Evolutionary conservation across 2,888 invertebrate genomes (phyloP), one percentile per base, ranked within the genome.

Genomic region (Sacculina carcini): DNA sequence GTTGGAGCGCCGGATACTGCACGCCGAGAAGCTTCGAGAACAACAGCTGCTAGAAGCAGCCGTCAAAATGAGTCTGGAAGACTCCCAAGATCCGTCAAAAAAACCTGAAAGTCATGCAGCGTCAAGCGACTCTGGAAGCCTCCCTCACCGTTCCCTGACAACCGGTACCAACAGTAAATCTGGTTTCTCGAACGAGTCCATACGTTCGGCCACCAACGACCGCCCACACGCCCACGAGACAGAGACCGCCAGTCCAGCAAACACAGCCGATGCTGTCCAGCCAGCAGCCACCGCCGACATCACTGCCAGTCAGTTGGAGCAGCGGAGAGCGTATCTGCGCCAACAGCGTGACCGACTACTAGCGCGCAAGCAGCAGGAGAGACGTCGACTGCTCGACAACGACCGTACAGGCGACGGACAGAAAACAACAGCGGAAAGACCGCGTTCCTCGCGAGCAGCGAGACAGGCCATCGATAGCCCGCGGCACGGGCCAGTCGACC

Each of bases 281-380:
- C 14, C 29, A 9, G 39, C 32, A 5, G 21, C 39, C 26, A 21
- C 12, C 19, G 24, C 16, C 21, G 50, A 51, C 34, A 48, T 58
- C 48, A 56, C 55, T n/a, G 53, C 57, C 23, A 70, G 70, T 52
- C 86, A 87, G 58, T 67, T 89, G 46, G 73, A 73, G 55, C 75
- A 75, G 52, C 73, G 92, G 1, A 83, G 86, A 61, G 77, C 80
- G 57, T 92, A 90, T 64, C 68, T 94, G 52, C 76, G 80, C 51
- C 76, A 80, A 54, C 90, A 92, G 63, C 73, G 92, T 24, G 92
- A 92, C 65, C 86, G 89, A 63, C 71, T 94, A 50, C 71, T 92
- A 40, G 81, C 81, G 21, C 68, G 90, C 62, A 94, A 92, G 66
- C 83, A 81, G 62, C 78, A 81, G 62, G 86, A 81, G 23, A 73